Conservation (phyloP, 2,797 vertebrate species). For the Diplodus sargus region DNA sequence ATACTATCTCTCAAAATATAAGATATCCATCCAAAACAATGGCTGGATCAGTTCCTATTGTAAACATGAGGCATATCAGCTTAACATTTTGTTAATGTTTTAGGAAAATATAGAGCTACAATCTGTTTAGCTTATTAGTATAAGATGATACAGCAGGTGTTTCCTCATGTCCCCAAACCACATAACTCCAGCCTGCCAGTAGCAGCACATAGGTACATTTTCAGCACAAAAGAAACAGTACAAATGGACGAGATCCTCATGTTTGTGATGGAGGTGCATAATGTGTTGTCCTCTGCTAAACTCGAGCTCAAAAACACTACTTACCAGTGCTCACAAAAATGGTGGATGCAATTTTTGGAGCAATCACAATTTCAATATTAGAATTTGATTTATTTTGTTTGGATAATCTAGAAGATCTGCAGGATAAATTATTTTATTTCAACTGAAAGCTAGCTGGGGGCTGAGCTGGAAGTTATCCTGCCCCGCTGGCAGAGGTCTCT, state of each 20-base stretch:
- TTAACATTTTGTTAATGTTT: not conserved
- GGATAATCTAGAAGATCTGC: too few species aligned
- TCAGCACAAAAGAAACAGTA: not conserved
- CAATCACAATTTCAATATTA: too few species aligned
- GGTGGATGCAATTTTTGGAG: too few species aligned
- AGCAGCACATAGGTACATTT: too few species aligned
- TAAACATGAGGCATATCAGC: not conserved
- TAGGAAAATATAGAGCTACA: not conserved
- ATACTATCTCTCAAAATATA: not conserved
- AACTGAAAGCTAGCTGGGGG: too few species aligned
- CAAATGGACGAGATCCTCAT: not conserved
- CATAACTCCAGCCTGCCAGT: too few species aligned
- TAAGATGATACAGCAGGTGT: not conserved
- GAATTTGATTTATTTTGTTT: too few species aligned
- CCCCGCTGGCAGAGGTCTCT: too few species aligned
- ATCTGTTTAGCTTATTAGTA: not conserved
- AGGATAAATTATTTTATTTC: too few species aligned
- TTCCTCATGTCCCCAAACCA: not conserved
- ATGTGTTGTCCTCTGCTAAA: not conserved
- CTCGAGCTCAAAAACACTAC: too few species aligned
- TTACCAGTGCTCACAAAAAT: too few species aligned
- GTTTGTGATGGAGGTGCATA: not conserved
- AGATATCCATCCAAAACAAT: not conserved
- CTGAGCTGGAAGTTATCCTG: too few species aligned
- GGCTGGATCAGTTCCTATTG: not conserved